Conservation (phyloP, 2,888 invertebrate species). For the Amphipoea oculea region DNA sequence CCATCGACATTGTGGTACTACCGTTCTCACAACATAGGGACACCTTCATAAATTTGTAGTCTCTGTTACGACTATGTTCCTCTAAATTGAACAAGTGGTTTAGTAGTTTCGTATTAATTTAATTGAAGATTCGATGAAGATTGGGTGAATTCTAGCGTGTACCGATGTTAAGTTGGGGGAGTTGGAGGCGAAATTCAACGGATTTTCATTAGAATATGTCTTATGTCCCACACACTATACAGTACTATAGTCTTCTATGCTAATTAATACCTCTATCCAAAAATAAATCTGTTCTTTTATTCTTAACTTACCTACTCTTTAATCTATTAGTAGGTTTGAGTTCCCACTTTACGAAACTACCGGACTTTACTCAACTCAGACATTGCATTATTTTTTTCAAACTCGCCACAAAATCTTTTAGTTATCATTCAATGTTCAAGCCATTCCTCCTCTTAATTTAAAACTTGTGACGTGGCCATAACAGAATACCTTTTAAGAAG, state of each 20-base stretch:
- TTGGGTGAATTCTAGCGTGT: neutral
- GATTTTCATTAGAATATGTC: neutral
- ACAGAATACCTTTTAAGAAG: conserved; percentile 18
- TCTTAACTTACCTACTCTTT: neutral
- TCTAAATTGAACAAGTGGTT: conserved; percentile 58
- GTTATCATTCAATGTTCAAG: neutral
- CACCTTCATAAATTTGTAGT: conserved; percentile 60
- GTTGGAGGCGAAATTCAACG: conserved; percentile 1
- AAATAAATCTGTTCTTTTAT: neutral
- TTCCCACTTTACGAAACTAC: no score
- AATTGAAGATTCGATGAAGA: conserved; percentile 39
- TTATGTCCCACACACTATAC: neutral
- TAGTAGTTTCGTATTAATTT: conserved; percentile 44
- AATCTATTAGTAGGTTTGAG: neutral
- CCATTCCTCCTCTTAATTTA: neutral
- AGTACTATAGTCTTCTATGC: no score
- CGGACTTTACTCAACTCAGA: neutral
- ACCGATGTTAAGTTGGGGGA: neutral
- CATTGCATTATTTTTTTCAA: neutral
- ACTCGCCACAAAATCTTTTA: neutral
- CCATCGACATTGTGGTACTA: neutral
- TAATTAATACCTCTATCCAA: neutral
- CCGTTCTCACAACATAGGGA: conserved; percentile 32
- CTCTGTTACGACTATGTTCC: conserved; percentile 49
- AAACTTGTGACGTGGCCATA: conserved; percentile 31